Evolutionary conservation across 2,113 vertebrate genomes (phyloP), one percentile per base, ranked within the genome.

Genomic region (Apteryx mantelli): DNA sequence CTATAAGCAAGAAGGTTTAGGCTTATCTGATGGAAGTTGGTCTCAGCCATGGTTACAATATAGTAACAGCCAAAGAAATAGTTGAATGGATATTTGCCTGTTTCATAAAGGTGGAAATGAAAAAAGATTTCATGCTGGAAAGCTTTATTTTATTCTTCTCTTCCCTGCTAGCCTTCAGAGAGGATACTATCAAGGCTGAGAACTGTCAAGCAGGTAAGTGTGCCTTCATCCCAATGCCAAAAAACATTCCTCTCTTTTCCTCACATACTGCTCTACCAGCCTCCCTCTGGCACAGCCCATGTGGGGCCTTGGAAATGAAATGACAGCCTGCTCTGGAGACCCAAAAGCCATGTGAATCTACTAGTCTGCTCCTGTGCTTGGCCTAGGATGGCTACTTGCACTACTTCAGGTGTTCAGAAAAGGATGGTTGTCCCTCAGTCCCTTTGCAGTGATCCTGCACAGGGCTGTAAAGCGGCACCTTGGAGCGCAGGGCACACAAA

Each of bases 211-310:
- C 10, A 28, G n/a, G 34, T 56, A 28, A 40, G 26, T 34, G 66
- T 65, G 18, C 19, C 50, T 20, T 58, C 56, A 32, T 58, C 56
- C 17, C 30, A 58, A 19, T 58, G 28, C 55, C 55, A 11, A 11
- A 34, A 65, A 74, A 19, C 42, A 19, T 7, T 12, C 13, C 14
- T 14, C 8, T 55, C n/a, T 38, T 40, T 11, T 4, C 13, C 20
- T 64, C 21, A 11, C 8, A 9, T 18, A 66, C 58, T 65, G 48
- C 34, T 28, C 3, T 28, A 11, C 22, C 77, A 74, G n/a, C 19
- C 46, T 21, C 56, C 26, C 48, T 46, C 6, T 5, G 66, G 48
- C 56, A 34, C 6, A 64, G 38, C 5, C 3, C 0, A 0, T 1
- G 1, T 12, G 50, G 50, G 65, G 24, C 52, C 52, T 24, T 52